These are phyloP conservation scores for Ptychadena robeensis DNA, from an alignment of 2,797 vertebrate species.

Conservation along the genomic window DNA sequence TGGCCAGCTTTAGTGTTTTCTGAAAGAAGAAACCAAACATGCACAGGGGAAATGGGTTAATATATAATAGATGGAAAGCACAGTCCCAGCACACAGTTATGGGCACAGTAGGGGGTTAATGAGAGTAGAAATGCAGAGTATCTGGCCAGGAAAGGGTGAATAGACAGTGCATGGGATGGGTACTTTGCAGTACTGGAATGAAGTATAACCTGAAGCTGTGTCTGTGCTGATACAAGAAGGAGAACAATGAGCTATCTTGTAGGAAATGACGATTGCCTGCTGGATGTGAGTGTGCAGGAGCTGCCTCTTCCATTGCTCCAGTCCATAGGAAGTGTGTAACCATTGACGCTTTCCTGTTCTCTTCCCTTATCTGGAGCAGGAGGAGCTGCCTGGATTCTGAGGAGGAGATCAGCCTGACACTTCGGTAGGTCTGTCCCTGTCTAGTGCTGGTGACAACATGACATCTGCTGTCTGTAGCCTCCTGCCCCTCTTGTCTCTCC, in stretches of 20 bases:
- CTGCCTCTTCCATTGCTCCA: not conserved
- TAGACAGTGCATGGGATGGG: not conserved
- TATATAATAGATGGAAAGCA: too few species aligned
- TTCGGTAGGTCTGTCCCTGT: slow-evolving; percentile 27
- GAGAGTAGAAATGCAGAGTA: too few species aligned
- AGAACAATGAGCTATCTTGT: slow-evolving; percentile 16
- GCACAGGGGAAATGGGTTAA: too few species aligned
- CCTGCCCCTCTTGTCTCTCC: not conserved
- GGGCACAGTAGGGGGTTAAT: too few species aligned
- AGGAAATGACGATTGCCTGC: slow-evolving; percentile 33
- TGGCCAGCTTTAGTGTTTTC: too few species aligned
- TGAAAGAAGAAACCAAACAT: too few species aligned
- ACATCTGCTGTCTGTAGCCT: not conserved
- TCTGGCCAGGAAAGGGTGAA: too few species aligned
- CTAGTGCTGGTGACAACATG: not conserved
- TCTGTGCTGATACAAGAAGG: not conserved
- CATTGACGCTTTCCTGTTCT: slow-evolving; percentile 62
- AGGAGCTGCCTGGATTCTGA: slow-evolving; percentile 25
- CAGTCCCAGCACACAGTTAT: too few species aligned
- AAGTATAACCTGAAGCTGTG: not conserved
- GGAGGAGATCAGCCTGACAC: not conserved
- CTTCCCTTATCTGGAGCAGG: slow-evolving; percentile 27
- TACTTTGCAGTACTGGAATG: not conserved
- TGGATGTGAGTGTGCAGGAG: not conserved
- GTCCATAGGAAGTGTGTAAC: slow-evolving; percentile 60